A percentile compares a stretch with the other conserved stretches of the same genome.
phyloP scores from a whole-genome alignment of 2,888 invertebrate species.

The Pyrrhia umbra region DNA sequence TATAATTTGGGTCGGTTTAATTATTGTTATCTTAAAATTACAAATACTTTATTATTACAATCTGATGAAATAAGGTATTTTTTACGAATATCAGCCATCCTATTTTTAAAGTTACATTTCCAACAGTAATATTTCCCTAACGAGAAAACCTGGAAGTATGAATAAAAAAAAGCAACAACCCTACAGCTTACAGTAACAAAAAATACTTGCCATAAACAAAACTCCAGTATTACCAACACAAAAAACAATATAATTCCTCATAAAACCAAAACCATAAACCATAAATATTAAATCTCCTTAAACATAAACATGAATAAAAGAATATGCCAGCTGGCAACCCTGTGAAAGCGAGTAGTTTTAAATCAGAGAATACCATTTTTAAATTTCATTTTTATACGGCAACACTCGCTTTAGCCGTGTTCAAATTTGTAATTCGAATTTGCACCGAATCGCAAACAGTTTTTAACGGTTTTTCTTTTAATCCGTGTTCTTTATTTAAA shows the following conservation, averaged over 20 bases:
- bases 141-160: no score
- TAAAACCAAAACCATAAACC: slow-evolving; percentile 33
- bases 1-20: no score
- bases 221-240: slow-evolving; percentile 10
- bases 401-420: slow-evolving; percentile 66
- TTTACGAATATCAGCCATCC: no score
- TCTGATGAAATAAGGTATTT: no score
- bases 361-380: slow-evolving; percentile 63
- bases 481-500: slow-evolving; percentile 58
- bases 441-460: slow-evolving; percentile 63
- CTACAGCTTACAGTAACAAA: background rate
- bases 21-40: no score
- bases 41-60: no score
- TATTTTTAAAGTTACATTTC: no score
- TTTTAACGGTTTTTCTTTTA: slow-evolving; percentile 62
- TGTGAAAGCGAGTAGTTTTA: slow-evolving; percentile 61
- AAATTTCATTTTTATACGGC: slow-evolving; percentile 65
- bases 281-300: slow-evolving; percentile 52
- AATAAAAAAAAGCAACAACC: background rate
- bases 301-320: slow-evolving; percentile 56
- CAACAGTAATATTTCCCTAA: no score
- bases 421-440: slow-evolving; percentile 70
- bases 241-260: slow-evolving; percentile 39
- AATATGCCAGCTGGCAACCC: slow-evolving; percentile 58
- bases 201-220: background rate